Percentiles rank a stretch among this genome's conserved stretches.
Conservation (phyloP, 2,113 vertebrate species). For the Salminus brasiliensis region DNA sequence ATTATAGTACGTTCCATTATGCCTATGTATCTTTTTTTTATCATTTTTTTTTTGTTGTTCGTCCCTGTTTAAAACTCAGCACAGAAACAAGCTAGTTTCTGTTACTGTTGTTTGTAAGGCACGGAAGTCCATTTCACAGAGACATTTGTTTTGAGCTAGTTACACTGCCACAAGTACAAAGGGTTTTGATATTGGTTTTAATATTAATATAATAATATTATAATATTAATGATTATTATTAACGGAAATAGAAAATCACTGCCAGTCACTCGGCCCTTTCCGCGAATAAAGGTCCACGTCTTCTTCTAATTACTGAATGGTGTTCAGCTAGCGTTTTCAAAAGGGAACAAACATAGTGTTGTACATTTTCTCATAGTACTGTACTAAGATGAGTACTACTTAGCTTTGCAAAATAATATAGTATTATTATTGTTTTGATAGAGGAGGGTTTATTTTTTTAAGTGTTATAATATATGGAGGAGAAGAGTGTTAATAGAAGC, state of each 20-base stretch:
- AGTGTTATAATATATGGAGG: conserved; percentile 82
- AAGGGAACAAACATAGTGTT: conserved; percentile 70
- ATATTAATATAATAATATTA: conserved; percentile 6
- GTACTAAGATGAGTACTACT: conserved; percentile 73
- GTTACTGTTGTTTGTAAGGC: conserved; percentile 5
- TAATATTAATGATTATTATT: conserved; percentile 20
- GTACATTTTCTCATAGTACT: conserved; percentile 77
- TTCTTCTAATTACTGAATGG: conserved; percentile 23
- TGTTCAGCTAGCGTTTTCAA: conserved; percentile 57
- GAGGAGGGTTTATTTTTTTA: conserved; percentile 82
- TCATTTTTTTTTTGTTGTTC: no score
- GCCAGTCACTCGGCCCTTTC: background rate
- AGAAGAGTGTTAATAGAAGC: conserved; percentile 74
- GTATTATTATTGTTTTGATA: conserved; percentile 78
- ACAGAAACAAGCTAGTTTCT: conserved; percentile 37
- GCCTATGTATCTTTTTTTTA: conserved; percentile 30
- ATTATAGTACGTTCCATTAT: conserved; percentile 48
- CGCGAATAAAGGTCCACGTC: background rate
- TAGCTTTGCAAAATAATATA: conserved; percentile 76
- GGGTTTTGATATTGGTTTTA: no score
- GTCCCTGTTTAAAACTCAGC: conserved; percentile 40
- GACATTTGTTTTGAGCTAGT: conserved; percentile 43
- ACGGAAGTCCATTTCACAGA: conserved; percentile 15
- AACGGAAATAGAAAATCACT: background rate
- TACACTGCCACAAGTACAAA: conserved; percentile 35